Evolutionary conservation across 2,113 vertebrate species (phyloP), one percentile per base, ranked within the genome.

Genomic region (Etheostoma cragini): DNA sequence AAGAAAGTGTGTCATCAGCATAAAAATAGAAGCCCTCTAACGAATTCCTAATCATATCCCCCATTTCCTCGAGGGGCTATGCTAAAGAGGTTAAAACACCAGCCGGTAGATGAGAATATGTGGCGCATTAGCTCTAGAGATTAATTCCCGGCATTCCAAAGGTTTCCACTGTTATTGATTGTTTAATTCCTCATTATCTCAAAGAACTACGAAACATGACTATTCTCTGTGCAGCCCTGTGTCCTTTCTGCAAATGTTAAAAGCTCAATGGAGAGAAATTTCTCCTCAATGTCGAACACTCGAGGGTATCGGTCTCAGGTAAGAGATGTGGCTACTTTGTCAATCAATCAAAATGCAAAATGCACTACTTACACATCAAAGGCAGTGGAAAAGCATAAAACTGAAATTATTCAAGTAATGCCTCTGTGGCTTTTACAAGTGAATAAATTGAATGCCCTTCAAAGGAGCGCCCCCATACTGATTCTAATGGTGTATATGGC

Each of bases 1-100:
- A 90, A 87, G 93, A 95, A 96, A 95, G 93, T 95, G 93, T 95
- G 94, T 94, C 95, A 96, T 96, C 94, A 95, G 94, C 94, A 94
- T 93, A 94, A 95, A 95, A 96, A 95, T 95, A 95, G 95, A 94
- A 95, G 89, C 91, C 87, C 30, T 85, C 94, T 94, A 95, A 95
- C 94, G 89, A 95, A 95, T 95, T 94, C 94, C 94, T 94, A 95
- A 95, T 95, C 95, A 95, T 94, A 94, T 92, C 91, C 90, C 83
- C 76, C 72, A 54, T 90, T 91, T 94, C 93, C 95, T 95, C 92
- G 30, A 91, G 94, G 93, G 95, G 88, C 89, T 71, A 70, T 78
- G 89, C 89, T 94, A 94, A 95, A 92, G 93, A 94, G 92, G 93
- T 94, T 95, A 94, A 92, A 91, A 89, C 90, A 92, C 84, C 85